phyloP scores from a whole-genome alignment of 2,797 vertebrate genomes.

The Corythornis leucogaster region DNA sequence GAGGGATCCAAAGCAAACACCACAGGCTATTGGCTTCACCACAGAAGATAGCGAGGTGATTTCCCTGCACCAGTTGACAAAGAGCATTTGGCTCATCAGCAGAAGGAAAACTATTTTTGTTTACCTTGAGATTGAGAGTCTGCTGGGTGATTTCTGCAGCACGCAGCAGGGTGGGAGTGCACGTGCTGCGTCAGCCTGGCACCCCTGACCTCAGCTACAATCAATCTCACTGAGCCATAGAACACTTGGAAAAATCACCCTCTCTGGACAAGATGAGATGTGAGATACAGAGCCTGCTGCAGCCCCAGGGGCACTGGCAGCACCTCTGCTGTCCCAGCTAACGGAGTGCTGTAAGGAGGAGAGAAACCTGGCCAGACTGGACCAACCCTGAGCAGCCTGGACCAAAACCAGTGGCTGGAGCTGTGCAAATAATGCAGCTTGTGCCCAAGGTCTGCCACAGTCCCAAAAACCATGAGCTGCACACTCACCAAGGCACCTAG shows the following conservation, averaged over 20 bases:
- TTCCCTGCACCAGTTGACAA: background rate
- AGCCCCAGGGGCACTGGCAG: background rate
- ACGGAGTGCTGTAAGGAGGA: background rate
- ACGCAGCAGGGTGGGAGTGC: background rate
- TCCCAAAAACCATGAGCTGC: background rate
- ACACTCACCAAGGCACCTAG: background rate
- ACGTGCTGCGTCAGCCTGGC: background rate
- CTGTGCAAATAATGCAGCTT: rapidly evolving
- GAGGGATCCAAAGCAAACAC: background rate
- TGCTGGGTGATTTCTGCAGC: background rate
- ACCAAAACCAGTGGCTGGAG: rapidly evolving
- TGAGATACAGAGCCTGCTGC: rapidly evolving
- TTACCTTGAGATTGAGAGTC: background rate
- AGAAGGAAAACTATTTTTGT: background rate
- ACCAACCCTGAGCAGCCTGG: background rate
- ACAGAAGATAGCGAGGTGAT: background rate
- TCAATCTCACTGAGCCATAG: background rate
- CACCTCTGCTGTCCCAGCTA: background rate
- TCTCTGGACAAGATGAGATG: background rate
- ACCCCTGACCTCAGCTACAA: background rate
- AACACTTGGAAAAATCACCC: background rate
- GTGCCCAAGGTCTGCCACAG: background rate
- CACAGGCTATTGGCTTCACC: rapidly evolving
- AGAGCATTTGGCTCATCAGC: background rate
- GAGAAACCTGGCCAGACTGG: no score